These are phyloP conservation scores for Ammodytes marinus DNA, from an alignment of 2,113 vertebrate genomes.

Conservation along the genomic window DNA sequence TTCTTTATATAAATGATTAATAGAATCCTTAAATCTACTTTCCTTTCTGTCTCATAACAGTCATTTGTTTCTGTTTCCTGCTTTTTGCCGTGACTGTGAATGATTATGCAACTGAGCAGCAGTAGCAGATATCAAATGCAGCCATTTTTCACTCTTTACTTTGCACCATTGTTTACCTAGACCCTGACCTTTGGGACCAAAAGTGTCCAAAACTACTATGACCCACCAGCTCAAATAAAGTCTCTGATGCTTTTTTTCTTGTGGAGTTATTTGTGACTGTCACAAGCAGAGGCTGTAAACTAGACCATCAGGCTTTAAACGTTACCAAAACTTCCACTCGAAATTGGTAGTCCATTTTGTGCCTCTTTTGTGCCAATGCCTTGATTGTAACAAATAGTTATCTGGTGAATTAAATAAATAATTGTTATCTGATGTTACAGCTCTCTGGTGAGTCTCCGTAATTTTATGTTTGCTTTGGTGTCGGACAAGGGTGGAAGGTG, in stretches of 20 bases:
- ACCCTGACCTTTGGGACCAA: conserved; percentile 44
- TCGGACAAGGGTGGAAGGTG: conserved; percentile 8
- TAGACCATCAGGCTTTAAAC: too few relatives aligned
- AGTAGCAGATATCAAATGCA: conserved; percentile 37
- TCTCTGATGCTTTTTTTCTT: conserved; percentile 54
- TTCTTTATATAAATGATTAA: too few relatives aligned
- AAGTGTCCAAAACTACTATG: conserved; percentile 45
- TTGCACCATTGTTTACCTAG: conserved; percentile 27
- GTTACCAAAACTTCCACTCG: too few relatives aligned
- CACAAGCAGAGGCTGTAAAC: neutral
- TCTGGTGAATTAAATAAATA: neutral
- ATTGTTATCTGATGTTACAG: too few relatives aligned
- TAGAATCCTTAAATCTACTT: conserved; percentile 27
- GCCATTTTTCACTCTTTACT: conserved; percentile 43
- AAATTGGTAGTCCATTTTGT: neutral
- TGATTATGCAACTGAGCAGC: conserved; percentile 54
- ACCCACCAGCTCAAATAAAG: conserved; percentile 72
- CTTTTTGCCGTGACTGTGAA: conserved; percentile 55
- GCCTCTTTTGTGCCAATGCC: neutral
- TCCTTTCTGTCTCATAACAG: conserved; percentile 21
- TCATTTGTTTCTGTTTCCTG: neutral
- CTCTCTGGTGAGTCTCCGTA: neutral
- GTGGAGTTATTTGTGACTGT: conserved; percentile 32
- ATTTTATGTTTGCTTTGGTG: neutral
- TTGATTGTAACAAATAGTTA: conserved; percentile 1